These are phyloP conservation scores for Tribolium castaneum DNA, from an alignment of 1,140 invertebrate species.

Conservation along the genomic window DNA sequence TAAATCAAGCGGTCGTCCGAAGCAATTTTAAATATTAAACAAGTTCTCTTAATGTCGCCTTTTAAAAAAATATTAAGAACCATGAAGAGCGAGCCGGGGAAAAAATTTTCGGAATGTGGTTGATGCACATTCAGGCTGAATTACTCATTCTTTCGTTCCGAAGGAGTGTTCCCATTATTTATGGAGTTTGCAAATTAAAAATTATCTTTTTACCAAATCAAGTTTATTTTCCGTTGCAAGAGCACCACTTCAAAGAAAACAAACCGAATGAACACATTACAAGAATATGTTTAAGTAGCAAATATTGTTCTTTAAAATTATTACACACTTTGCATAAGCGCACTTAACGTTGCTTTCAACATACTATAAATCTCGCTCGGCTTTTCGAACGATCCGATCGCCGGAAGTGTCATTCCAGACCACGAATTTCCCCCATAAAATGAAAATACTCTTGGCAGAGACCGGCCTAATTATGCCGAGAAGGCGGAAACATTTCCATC, in stretches of 20 bases:
- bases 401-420: not conserved
- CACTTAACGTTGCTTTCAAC: not conserved
- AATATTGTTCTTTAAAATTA: slow-evolving; percentile 32
- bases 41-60: slow-evolving; percentile 12
- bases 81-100: slow-evolving; percentile 14
- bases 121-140: slow-evolving; percentile 21
- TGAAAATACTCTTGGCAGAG: slow-evolving; percentile 21
- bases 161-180: slow-evolving; percentile 25
- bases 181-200: not conserved
- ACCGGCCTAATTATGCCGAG: not conserved
- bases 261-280: slow-evolving; percentile 22
- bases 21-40: slow-evolving; percentile 19
- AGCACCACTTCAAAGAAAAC: not conserved
- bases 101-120: slow-evolving; percentile 33
- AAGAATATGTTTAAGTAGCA: slow-evolving; percentile 24
- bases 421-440: not conserved
- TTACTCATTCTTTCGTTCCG: slow-evolving; percentile 13
- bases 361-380: not conserved
- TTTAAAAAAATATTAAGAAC: slow-evolving; percentile 34
- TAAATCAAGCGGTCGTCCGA: slow-evolving; percentile 12
- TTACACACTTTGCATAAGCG: slow-evolving; percentile 29
- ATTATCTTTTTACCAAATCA: slow-evolving; percentile 1
- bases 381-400: not conserved
- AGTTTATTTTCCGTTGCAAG: slow-evolving; percentile 10
- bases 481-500: not conserved